phyloP scores from a whole-genome alignment of 2,797 vertebrate species.

The Rhodeus uyekii region DNA sequence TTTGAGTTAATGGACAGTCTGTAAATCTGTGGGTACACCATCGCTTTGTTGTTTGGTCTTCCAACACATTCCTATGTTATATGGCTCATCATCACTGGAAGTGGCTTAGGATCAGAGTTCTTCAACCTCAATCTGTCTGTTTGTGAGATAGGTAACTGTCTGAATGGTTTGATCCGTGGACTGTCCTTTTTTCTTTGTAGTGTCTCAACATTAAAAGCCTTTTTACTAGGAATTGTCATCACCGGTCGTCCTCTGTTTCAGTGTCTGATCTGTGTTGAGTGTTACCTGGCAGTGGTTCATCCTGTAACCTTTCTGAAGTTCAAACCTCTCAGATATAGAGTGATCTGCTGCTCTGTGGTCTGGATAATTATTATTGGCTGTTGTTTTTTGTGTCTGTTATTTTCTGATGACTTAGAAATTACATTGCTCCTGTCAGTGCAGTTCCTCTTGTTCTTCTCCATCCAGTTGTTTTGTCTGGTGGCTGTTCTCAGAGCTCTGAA shows the following conservation, averaged over 20 bases:
- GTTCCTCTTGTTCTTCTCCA: too few relatives aligned
- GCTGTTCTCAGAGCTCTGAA: too few relatives aligned
- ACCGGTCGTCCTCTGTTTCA: slow-evolving; percentile 3
- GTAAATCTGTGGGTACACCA: not conserved
- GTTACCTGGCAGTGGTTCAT: slow-evolving; percentile 25
- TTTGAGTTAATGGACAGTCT: not conserved
- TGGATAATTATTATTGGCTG: not conserved
- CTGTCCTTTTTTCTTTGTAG: not conserved
- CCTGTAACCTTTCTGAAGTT: slow-evolving; percentile 7
- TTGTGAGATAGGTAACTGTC: not conserved
- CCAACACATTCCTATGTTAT: not conserved
- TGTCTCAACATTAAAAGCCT: not conserved
- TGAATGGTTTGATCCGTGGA: not conserved
- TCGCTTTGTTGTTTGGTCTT: too few relatives aligned
- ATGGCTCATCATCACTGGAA: slow-evolving; percentile 4
- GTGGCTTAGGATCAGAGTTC: slow-evolving; percentile 1
- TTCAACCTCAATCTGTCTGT: not conserved
- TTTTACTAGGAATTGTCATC: not conserved
- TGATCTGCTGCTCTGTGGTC: not conserved
- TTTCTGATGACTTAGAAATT: too few relatives aligned
- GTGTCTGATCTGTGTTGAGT: not conserved
- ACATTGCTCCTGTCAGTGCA: too few relatives aligned
- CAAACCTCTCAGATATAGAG: slow-evolving; percentile 21
- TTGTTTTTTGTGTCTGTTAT: not conserved
- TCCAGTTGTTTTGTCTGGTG: too few relatives aligned